A percentile compares a stretch with the other conserved stretches of the same genome.
Evolutionary conservation across 2,113 vertebrate genomes (phyloP).

Genomic region (Dromiciops gliroides): DNA sequence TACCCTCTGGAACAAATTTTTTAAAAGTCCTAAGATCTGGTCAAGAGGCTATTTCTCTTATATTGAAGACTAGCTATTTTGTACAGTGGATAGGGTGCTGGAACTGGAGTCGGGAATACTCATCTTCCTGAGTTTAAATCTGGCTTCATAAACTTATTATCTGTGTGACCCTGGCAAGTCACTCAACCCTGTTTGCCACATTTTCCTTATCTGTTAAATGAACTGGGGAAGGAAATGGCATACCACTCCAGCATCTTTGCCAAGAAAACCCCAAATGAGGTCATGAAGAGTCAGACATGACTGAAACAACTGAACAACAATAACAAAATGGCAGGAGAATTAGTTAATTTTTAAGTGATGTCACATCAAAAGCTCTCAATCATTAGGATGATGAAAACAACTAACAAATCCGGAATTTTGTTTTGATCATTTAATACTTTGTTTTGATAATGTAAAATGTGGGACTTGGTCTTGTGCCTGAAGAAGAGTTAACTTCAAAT

Average conservation of each 20-base stretch:
- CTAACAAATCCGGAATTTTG: conserved; percentile 10
- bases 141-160: background rate
- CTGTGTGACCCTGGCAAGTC: background rate
- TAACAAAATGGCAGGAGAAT: background rate
- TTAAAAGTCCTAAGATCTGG: background rate
- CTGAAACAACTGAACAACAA: background rate
- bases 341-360: conserved; percentile 32
- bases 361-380: background rate
- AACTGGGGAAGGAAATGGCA: background rate
- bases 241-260: background rate
- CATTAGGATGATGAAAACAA: background rate
- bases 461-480: background rate
- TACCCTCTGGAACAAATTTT: too few species aligned
- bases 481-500: too few species aligned
- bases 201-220: background rate
- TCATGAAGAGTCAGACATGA: background rate
- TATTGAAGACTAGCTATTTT: background rate
- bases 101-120: too few species aligned
- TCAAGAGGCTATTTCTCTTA: background rate
- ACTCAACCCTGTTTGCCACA: background rate
- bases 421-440: conserved; percentile 15
- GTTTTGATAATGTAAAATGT: background rate
- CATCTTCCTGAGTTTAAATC: background rate
- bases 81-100: too few species aligned
- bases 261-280: background rate